A percentile compares a stretch with the other conserved stretches of the same genome.
Evolutionary conservation across 2,113 vertebrate species (phyloP).

Genomic region (Plestiodon gilberti): DNA sequence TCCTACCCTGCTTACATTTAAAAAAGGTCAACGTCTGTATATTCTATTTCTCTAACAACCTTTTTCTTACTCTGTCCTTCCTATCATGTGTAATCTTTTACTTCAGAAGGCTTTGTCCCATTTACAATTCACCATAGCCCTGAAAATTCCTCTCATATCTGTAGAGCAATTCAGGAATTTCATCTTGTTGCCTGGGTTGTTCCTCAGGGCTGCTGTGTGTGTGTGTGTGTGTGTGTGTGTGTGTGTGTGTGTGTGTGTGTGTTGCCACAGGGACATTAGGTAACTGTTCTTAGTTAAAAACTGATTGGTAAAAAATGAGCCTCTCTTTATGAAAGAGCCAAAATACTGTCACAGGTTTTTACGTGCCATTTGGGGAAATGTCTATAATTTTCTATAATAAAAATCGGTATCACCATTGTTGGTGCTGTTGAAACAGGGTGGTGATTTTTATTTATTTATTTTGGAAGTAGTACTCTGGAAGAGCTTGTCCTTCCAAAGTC

Average conservation of each 20-base stretch:
- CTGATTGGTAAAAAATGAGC: neutral
- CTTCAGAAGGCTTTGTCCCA: too few species aligned
- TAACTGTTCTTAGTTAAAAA: neutral
- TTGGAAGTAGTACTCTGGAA: constrained; percentile 21
- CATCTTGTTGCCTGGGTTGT: neutral
- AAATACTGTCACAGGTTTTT: neutral
- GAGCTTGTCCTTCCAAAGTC: constrained; percentile 31
- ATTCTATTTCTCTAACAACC: neutral
- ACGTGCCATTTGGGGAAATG: neutral
- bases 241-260: too few species aligned
- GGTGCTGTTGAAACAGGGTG: constrained; percentile 14
- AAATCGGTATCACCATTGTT: neutral
- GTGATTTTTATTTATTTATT: too few species aligned
- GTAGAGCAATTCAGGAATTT: neutral
- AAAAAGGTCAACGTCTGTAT: neutral
- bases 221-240: too few species aligned
- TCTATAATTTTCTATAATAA: neutral
- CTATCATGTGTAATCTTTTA: too few species aligned
- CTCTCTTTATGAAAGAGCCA: too few species aligned
- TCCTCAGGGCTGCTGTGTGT: neutral
- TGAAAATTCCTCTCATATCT: neutral
- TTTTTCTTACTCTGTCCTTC: neutral
- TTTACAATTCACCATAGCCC: too few species aligned
- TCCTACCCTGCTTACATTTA: neutral
- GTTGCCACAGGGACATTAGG: neutral